Evolutionary conservation across 2,113 vertebrate species (phyloP).

Genomic region (Nyctibius bracteatus): DNA sequence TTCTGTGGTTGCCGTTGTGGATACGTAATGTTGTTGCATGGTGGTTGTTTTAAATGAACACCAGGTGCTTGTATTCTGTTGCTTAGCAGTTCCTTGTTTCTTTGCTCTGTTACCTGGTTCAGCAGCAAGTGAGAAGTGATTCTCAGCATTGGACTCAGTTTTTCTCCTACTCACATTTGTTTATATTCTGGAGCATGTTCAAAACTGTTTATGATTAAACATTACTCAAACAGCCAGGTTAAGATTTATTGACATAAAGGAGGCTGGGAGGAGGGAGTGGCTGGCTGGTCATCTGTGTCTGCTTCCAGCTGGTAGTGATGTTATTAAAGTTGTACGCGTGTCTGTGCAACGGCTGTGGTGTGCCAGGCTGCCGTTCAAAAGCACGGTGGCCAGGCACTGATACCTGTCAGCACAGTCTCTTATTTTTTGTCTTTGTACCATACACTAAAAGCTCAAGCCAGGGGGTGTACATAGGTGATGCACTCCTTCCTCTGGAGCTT

Average conservation of each 20-base stretch:
- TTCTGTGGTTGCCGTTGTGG: neutral
- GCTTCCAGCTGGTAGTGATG: neutral
- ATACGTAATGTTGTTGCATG: neutral
- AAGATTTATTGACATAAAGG: slow-evolving; percentile 50
- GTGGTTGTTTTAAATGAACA: neutral
- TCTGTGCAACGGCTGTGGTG: neutral
- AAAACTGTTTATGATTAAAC: slow-evolving; percentile 65
- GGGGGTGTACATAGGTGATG: neutral
- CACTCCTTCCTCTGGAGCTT: neutral
- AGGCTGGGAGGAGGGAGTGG: slow-evolving; percentile 2
- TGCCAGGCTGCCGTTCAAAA: neutral
- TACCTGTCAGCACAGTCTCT: neutral
- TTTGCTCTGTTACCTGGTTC: neutral
- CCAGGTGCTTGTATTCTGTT: neutral
- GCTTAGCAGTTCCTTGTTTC: neutral
- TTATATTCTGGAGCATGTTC: neutral
- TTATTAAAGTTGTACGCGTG: neutral
- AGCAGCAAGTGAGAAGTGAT: neutral
- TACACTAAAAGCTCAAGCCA: neutral
- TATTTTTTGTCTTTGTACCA: neutral
- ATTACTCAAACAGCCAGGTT: slow-evolving; percentile 39
- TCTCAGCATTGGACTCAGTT: neutral
- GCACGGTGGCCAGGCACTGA: neutral
- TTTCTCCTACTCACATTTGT: slow-evolving; percentile 5
- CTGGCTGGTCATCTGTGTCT: neutral